Evolutionary conservation across 2,888 invertebrate genomes (phyloP).

Genomic region (Cephus spinipes): DNA sequence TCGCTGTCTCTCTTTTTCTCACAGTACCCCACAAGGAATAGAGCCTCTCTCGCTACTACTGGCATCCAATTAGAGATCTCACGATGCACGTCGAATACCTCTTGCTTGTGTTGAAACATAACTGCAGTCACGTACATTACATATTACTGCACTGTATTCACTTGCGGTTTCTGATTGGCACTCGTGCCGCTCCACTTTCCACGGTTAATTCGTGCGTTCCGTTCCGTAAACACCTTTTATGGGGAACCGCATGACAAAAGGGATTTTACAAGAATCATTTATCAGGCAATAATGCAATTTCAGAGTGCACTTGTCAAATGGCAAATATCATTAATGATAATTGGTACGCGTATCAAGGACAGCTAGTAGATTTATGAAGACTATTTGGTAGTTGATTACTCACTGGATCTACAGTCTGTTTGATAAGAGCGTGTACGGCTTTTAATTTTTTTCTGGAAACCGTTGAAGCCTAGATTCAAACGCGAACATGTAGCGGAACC

Average conservation of each 20-base stretch:
- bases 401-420: not conserved
- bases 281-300: not conserved
- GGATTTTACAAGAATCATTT: not conserved
- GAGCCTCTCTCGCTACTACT: not conserved
- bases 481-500: too few relatives aligned
- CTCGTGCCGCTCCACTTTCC: constrained; percentile 4
- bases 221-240: not conserved
- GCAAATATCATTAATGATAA: not conserved
- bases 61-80: not conserved
- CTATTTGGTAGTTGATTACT: too few relatives aligned
- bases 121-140: not conserved
- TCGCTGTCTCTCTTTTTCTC: not conserved
- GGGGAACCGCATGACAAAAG: not conserved
- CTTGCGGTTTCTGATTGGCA: constrained; percentile 3
- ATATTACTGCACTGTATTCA: not conserved
- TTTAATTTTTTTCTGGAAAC: too few relatives aligned
- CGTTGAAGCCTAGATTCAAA: too few relatives aligned
- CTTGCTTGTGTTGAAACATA: not conserved
- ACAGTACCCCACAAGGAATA: not conserved
- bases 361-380: not conserved
- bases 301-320: not conserved
- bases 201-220: not conserved
- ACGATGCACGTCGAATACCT: not conserved
- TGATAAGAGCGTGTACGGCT: too few relatives aligned
- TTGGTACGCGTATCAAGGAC: too few relatives aligned